Percentiles rank a stretch among this genome's conserved stretches.
phyloP scores from a whole-genome alignment of 2,797 vertebrate genomes.

The Helarctos malayanus region DNA sequence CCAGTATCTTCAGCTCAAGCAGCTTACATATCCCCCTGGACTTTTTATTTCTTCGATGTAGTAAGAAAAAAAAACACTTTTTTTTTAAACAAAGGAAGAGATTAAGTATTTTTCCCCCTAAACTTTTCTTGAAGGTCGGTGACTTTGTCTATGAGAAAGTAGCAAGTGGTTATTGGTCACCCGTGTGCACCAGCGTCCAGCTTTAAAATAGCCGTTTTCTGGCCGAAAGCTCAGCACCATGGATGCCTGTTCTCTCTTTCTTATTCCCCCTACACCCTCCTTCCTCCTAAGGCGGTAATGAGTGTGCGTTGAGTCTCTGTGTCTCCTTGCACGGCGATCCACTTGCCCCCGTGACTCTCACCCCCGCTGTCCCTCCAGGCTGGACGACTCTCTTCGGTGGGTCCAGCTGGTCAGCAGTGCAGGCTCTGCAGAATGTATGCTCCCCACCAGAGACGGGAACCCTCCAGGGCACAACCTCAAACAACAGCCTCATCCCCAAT shows the following conservation, averaged over 20 bases:
- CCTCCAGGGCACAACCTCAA: rapidly evolving
- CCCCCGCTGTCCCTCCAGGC: not conserved
- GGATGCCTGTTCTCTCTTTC: not conserved
- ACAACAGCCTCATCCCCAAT: rapidly evolving
- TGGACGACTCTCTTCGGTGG: rapidly evolving
- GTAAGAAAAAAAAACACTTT: not conserved
- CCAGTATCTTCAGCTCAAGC: not conserved
- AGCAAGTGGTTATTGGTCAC: too few relatives aligned
- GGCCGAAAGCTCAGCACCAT: rapidly evolving
- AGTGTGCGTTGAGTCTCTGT: not conserved
- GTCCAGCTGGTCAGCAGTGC: not conserved
- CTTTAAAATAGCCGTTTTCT: rapidly evolving
- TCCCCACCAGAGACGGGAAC: rapidly evolving
- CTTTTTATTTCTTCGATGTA: not conserved
- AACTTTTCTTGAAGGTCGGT: not conserved
- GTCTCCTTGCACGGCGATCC: not conserved
- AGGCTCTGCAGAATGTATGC: rapidly evolving
- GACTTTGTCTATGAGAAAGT: not conserved
- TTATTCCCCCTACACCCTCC: not conserved
- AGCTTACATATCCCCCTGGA: not conserved
- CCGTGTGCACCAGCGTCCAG: rapidly evolving
- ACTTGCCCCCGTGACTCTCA: not conserved
- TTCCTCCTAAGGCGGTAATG: not conserved
- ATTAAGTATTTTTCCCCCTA: not conserved
- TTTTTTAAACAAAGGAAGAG: not conserved